Evolutionary conservation across 2,113 vertebrate species (phyloP).

Genomic region (Mus pahari): DNA sequence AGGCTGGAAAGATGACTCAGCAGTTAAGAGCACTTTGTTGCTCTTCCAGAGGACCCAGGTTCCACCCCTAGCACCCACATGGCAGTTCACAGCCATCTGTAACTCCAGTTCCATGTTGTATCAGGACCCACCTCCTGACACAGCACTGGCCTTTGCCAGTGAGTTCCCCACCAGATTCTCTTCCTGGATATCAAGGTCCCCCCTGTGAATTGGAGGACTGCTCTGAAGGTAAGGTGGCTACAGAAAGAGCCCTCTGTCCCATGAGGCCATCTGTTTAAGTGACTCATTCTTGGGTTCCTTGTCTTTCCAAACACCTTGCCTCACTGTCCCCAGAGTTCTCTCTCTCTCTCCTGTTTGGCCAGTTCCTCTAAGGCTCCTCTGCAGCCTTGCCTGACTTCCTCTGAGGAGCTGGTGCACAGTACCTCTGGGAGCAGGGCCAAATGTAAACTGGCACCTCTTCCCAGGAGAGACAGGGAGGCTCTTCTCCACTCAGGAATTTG

Average conservation of each 20-base stretch:
- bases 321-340: conserved; percentile 37
- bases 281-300: conserved; percentile 43
- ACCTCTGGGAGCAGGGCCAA: background rate
- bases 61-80: background rate
- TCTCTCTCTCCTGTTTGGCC: conserved; percentile 44
- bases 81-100: background rate
- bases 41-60: background rate
- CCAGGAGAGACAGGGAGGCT: background rate
- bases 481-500: background rate
- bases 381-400: background rate
- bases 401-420: background rate
- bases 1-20: background rate
- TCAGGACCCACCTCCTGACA: background rate
- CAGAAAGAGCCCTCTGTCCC: conserved; percentile 51
- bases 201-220: background rate
- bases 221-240: background rate
- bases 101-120: background rate
- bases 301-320: conserved; percentile 55
- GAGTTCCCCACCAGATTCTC: background rate
- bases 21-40: background rate
- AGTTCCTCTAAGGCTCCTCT: conserved; percentile 52
- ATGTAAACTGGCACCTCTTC: background rate
- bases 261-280: background rate
- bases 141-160: background rate
- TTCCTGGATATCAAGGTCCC: background rate